Evolutionary conservation across 2,797 vertebrate species (phyloP), one percentile per base, ranked within the genome.

Genomic region (Betta splendens): DNA sequence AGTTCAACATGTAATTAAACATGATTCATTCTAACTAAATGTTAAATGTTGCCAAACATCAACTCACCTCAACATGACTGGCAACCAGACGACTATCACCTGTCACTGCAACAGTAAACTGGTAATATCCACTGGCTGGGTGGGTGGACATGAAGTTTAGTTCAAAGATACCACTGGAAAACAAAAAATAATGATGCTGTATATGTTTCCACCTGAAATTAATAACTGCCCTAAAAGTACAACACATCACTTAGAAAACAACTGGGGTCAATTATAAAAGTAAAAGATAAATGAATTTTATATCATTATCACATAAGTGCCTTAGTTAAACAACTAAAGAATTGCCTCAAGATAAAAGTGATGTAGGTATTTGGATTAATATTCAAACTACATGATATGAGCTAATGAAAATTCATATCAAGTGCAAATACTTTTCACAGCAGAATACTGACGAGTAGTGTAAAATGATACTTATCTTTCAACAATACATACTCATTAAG

Each of bases 111-210:
- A 99, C 72, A 3, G 91, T 92, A 70, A 99, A 99, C 85, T 98
- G 94, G 49, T 99, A 99, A 81, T 99, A 99, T 33, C 97, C 97
- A 54, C 97, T 99, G 21, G 95, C 89, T 56, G 96, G 95, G 67
- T 96, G 94, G 74, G 46, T 90, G 52, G 83, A 91, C 94, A 96
- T 94, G 81, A 99, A 98, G 87, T 98, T 96, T 71, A 99, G 82
- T 71, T 98, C 94, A 92, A 98, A 99, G 64, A 92, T 3, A 0
- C 95, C 94, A 65, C 97, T 99, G 53, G 57, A 73, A 20, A 20
- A 18, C 42, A 62, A 22, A 37, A 47, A 31, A 43, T 1, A 35
- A 18, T 15, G 5, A 46, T 2, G n/a, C 5, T n/a, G 8, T 25
- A 2, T 2, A 29, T 15, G 7, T 38, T 17, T 12, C 13, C 16